Percentiles rank a stretch among this genome's conserved stretches.
phyloP scores from a whole-genome alignment of 2,888 invertebrate genomes.

The Dioctria rufipes region DNA sequence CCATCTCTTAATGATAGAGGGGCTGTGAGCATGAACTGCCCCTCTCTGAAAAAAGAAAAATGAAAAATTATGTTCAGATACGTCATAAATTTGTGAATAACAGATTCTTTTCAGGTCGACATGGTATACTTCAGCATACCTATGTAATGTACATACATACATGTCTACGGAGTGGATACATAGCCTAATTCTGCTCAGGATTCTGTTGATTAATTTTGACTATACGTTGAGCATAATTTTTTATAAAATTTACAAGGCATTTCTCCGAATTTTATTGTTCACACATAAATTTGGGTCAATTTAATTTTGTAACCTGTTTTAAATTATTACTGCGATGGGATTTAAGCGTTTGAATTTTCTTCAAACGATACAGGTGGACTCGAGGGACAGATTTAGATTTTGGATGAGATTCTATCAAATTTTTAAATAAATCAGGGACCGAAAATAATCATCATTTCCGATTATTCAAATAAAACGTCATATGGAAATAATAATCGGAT shows the following conservation, averaged over 20 bases:
- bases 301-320: neutral
- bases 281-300: neutral
- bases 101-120: neutral
- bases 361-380: too few relatives aligned
- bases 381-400: too few relatives aligned
- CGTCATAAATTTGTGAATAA: slow-evolving; percentile 36
- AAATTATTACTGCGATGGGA: too few relatives aligned
- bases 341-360: too few relatives aligned
- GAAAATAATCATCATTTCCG: too few relatives aligned
- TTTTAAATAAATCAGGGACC: too few relatives aligned
- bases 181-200: neutral
- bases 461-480: too few relatives aligned
- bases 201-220: slow-evolving; percentile 35
- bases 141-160: neutral
- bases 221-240: slow-evolving; percentile 20
- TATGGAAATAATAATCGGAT: too few relatives aligned
- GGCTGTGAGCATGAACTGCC: slow-evolving; percentile 88
- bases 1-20: slow-evolving; percentile 90
- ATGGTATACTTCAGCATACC: neutral
- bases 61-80: slow-evolving; percentile 20
- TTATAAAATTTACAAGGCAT: slow-evolving; percentile 31
- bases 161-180: neutral
- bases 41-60: slow-evolving; percentile 77
- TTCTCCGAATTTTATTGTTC: slow-evolving; percentile 27
- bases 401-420: too few relatives aligned